These are phyloP conservation scores for Lagodon rhomboides DNA, from an alignment of 2,797 vertebrate genomes.

Conservation along the genomic window DNA sequence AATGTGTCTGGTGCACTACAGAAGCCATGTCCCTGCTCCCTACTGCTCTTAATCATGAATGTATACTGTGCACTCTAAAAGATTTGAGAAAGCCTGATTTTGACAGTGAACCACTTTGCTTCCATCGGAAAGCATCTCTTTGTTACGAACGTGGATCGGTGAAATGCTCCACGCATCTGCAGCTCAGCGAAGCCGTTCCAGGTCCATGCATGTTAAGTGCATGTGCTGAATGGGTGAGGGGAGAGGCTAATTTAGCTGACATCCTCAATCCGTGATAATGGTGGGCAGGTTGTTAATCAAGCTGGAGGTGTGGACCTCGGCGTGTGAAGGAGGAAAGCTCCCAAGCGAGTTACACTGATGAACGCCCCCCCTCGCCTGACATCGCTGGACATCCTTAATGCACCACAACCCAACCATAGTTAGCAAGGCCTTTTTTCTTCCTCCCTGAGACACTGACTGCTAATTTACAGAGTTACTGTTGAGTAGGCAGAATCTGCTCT, in stretches of 20 bases:
- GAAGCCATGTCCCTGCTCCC: not conserved
- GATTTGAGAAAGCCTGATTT: not conserved
- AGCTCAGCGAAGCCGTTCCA: conserved; percentile 32
- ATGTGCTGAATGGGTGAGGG: conserved; percentile 72
- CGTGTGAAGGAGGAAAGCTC: conserved; percentile 63
- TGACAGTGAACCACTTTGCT: not conserved
- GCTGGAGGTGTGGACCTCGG: conserved; percentile 71
- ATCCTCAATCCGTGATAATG: conserved; percentile 75
- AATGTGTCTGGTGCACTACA: not conserved
- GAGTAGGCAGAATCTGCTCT: conserved; percentile 59
- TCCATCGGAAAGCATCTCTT: not conserved
- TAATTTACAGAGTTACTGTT: conserved; percentile 58
- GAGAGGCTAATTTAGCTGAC: conserved; percentile 85
- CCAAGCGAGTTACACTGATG: conserved; percentile 67
- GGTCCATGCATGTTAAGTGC: conserved; percentile 74
- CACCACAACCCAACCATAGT: conserved; percentile 59
- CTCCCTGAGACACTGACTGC: conserved; percentile 9
- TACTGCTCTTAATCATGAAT: not conserved
- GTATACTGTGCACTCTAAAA: not conserved
- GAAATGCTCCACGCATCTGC: conserved; percentile 17
- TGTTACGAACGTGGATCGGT: not conserved
- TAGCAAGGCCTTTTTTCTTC: not conserved
- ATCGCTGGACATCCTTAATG: conserved; percentile 67
- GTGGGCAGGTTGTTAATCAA: conserved; percentile 84
- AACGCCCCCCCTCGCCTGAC: conserved; percentile 32